Evolutionary conservation across 2,113 vertebrate species (phyloP), one percentile per base, ranked within the genome.

Genomic region (Euleptes europaea): DNA sequence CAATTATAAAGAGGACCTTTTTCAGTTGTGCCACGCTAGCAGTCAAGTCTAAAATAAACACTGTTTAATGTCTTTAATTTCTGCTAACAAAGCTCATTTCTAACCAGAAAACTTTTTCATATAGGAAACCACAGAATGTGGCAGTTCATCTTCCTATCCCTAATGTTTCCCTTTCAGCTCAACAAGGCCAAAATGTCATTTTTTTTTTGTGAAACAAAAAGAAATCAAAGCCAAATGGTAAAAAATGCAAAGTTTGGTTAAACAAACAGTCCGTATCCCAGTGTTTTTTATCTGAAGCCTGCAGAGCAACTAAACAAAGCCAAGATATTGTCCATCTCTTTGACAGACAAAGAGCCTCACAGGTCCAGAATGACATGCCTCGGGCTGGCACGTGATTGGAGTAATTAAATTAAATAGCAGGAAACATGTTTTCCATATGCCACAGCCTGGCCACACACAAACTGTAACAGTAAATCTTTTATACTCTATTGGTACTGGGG

Each of bases 401-500:
- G 94, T 97, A 97, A 97, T 97, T 97, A 97, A 97, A 97, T 97
- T 97, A 97, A 97, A 97, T 97, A 97, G 96, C 97, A 97, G 97
- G 97, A 97, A 97, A 97, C 96, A 96, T 97, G 95, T 97, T 96
- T 97, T 97, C 97, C 96, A 97, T 95, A 96, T 95, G 95, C 95
- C 94, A 93, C 91, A 94, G 94, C 95, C 92, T 92, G 96, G 94
- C 97, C 97, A 97, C 97, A 97, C 96, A 96, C 96, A 97, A 96
- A 97, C 96, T 97, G 96, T 97, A 97, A 97, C 96, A 97, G 96
- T 97, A 96, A 97, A 96, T 96, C 96, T 96, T 96, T 97, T 97
- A 96, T 97, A 93, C 92, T 93, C 63, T 81, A 90, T 84, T 82
- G 92, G 87, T 92, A 91, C 86, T 86, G 92, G 92, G 92, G 89